A percentile compares a stretch with the other conserved stretches of the same genome.
Evolutionary conservation across 2,888 invertebrate species (phyloP).

Genomic region (Habroteleia sp.): DNA sequence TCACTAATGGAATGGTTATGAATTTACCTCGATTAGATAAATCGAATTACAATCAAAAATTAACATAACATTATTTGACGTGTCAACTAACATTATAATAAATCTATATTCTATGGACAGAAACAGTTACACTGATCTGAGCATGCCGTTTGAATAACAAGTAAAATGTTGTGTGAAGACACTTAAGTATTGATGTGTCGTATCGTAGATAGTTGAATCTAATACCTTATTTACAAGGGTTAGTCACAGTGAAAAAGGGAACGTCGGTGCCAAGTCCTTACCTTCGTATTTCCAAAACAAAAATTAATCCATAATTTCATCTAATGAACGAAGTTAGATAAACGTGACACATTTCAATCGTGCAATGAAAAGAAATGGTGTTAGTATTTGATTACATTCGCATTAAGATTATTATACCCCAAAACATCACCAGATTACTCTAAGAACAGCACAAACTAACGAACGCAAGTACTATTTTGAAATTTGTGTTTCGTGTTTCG

Average conservation of each 20-base stretch:
- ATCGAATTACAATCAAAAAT: background rate
- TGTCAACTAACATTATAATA: conserved; percentile 16
- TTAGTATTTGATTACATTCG: conserved; percentile 45
- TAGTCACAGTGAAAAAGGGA: conserved; percentile 14
- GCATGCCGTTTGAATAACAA: conserved; percentile 45
- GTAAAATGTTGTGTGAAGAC: conserved; percentile 57
- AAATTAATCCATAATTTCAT: conserved; percentile 10
- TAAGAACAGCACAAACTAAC: conserved; percentile 54
- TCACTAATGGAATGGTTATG: conserved; percentile 25
- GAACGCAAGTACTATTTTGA: conserved; percentile 24
- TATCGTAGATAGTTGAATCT: conserved; percentile 20
- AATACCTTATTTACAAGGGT: conserved; percentile 45
- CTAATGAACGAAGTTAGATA: conserved; percentile 17
- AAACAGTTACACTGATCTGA: conserved; percentile 31
- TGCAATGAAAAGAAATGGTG: conserved; percentile 51
- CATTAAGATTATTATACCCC: conserved; percentile 12
- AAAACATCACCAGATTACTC: conserved; percentile 27
- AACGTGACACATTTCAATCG: conserved; percentile 45
- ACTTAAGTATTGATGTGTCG: conserved; percentile 43
- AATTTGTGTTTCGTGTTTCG: conserved; percentile 24
- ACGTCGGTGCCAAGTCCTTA: conserved; percentile 29
- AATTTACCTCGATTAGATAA: background rate
- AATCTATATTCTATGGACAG: conserved; percentile 31
- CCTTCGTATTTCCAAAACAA: conserved; percentile 21
- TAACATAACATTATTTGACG: background rate